phyloP scores from a whole-genome alignment of 2,113 vertebrate species.

The Ictidomys tridecemlineatus region DNA sequence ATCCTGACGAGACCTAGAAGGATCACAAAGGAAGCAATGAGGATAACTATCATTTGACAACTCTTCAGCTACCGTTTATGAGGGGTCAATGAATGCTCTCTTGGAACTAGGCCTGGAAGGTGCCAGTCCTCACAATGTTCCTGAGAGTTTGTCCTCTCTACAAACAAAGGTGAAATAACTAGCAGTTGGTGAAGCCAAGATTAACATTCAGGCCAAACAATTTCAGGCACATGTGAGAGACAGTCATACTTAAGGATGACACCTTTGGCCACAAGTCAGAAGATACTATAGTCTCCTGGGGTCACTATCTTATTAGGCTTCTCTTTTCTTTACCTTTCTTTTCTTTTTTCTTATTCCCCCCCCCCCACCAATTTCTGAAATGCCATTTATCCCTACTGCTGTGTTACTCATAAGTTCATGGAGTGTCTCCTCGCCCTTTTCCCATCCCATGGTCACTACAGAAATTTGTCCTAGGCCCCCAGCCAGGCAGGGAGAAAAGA shows the following conservation, averaged over 20 bases:
- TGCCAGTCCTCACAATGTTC: not conserved
- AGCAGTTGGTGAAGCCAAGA: not conserved
- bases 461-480: not conserved
- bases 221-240: not conserved
- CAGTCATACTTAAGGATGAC: not conserved
- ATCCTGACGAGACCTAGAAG: not conserved
- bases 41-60: not conserved
- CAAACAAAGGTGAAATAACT: slow-evolving; percentile 43
- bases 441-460: not conserved
- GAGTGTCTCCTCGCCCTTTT: not conserved
- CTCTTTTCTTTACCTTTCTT: not conserved
- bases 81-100: not conserved
- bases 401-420: not conserved
- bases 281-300: not conserved
- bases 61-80: not conserved
- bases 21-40: not conserved
- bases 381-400: not conserved
- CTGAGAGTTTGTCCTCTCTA: not conserved
- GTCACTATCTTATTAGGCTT: not conserved
- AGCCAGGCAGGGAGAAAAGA: not conserved
- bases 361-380: not conserved
- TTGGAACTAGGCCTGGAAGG: not conserved
- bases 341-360: not conserved
- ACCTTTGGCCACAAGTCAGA: not conserved
- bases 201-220: not conserved